Evolutionary conservation across 2,888 invertebrate species (phyloP).

Genomic region (Meloe dianella): DNA sequence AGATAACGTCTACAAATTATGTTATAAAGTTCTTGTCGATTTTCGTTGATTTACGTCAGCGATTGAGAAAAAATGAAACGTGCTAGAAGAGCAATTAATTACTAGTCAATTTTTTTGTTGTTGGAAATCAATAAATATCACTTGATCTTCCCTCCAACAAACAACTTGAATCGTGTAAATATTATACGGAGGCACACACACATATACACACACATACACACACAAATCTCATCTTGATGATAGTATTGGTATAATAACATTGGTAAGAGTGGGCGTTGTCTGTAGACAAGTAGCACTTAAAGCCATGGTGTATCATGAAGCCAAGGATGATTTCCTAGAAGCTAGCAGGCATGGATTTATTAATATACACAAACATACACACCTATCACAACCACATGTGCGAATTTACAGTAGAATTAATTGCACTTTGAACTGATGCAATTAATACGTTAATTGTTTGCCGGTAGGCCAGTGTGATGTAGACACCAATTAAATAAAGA

Average conservation of each 20-base stretch:
- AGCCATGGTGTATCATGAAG: slow-evolving; percentile 8
- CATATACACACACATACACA: neutral
- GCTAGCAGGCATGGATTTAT: neutral
- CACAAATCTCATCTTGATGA: slow-evolving; percentile 6
- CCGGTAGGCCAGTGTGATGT: neutral
- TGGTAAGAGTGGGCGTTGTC: slow-evolving; percentile 20
- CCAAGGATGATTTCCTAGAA: slow-evolving; percentile 1
- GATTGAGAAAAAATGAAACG: neutral
- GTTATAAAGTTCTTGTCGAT: neutral
- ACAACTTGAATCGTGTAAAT: slow-evolving; percentile 7
- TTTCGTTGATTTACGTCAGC: neutral
- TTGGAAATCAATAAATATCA: neutral
- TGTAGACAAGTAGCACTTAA: slow-evolving; percentile 20
- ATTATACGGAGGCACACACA: neutral
- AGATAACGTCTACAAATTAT: slow-evolving; percentile 3
- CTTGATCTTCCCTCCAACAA: neutral
- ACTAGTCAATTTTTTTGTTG: neutral
- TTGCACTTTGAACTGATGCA: slow-evolving; percentile 29
- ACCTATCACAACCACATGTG: slow-evolving; percentile 20
- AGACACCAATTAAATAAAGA: slow-evolving; percentile 10
- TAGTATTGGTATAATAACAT: slow-evolving; percentile 18
- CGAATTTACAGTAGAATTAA: slow-evolving; percentile 26
- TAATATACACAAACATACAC: neutral
- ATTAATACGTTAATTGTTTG: slow-evolving; percentile 24
- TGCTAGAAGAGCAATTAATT: slow-evolving; percentile 1